Evolutionary conservation across 2,797 vertebrate species (phyloP).

Genomic region (Enteromius fasciolatus): DNA sequence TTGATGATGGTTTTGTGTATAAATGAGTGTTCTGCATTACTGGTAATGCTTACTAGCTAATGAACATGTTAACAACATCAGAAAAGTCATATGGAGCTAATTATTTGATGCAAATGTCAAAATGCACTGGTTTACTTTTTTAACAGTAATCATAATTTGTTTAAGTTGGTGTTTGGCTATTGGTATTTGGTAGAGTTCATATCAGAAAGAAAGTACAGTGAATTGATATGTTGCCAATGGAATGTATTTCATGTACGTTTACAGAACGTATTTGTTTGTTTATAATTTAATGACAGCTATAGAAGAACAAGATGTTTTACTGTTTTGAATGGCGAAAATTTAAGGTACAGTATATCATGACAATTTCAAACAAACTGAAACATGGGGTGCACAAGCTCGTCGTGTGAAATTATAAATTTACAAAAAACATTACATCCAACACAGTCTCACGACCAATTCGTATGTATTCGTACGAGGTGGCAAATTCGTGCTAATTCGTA

Average conservation of each 20-base stretch:
- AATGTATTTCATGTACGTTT: neutral
- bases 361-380: neutral
- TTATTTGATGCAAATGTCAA: neutral
- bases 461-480: no score
- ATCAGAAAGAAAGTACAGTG: neutral
- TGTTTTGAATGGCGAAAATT: constrained; percentile 24
- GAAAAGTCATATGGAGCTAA: neutral
- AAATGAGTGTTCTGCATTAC: neutral
- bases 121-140: neutral
- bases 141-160: neutral
- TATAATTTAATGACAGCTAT: neutral
- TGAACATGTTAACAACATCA: neutral
- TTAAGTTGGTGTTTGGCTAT: neutral
- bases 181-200: neutral
- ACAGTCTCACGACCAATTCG: no score
- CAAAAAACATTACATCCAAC: neutral
- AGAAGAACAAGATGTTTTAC: neutral
- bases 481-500: no score
- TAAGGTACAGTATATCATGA: neutral
- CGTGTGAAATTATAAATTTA: neutral
- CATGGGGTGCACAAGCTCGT: neutral
- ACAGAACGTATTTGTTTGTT: neutral
- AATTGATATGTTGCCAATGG: neutral
- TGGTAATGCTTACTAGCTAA: neutral
- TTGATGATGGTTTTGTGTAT: neutral